phyloP scores from a whole-genome alignment of 2,888 invertebrate genomes.

The Spialia ferax region DNA sequence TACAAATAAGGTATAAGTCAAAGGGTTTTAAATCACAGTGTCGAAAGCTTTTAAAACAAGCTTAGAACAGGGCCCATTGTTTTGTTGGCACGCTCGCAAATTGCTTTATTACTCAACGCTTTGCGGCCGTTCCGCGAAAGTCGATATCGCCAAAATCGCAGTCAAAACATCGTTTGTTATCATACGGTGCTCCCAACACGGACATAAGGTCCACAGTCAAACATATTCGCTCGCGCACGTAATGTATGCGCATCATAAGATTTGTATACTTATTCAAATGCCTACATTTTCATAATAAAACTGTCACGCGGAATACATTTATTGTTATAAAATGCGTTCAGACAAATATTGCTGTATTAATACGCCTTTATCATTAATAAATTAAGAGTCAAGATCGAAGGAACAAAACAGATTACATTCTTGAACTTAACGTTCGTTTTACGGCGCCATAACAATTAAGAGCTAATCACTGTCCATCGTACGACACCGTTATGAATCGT shows the following conservation, averaged over 20 bases:
- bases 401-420: constrained; percentile 62
- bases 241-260: constrained; percentile 37
- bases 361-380: constrained; percentile 51
- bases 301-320: constrained; percentile 44
- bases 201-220: constrained; percentile 31
- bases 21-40: constrained; percentile 85
- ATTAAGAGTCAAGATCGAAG: constrained; percentile 51
- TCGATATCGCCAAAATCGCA: constrained; percentile 80
- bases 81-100: constrained; percentile 81
- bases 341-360: constrained; percentile 46
- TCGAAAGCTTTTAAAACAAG: constrained; percentile 85
- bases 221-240: constrained; percentile 20
- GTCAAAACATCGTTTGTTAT: constrained; percentile 81
- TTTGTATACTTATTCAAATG: constrained; percentile 44
- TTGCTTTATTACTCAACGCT: constrained; percentile 81
- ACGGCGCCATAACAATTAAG: constrained; percentile 79
- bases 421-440: constrained; percentile 67
- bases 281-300: constrained; percentile 48
- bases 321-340: constrained; percentile 45
- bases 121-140: constrained; percentile 73
- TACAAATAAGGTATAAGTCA: constrained; percentile 83
- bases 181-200: constrained; percentile 53
- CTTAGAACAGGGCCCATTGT: constrained; percentile 82
- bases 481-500: constrained; percentile 72
- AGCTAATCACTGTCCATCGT: constrained; percentile 81